These are phyloP conservation scores for Orchestes rusci DNA, from an alignment of 2,888 invertebrate species.

Conservation along the genomic window DNA sequence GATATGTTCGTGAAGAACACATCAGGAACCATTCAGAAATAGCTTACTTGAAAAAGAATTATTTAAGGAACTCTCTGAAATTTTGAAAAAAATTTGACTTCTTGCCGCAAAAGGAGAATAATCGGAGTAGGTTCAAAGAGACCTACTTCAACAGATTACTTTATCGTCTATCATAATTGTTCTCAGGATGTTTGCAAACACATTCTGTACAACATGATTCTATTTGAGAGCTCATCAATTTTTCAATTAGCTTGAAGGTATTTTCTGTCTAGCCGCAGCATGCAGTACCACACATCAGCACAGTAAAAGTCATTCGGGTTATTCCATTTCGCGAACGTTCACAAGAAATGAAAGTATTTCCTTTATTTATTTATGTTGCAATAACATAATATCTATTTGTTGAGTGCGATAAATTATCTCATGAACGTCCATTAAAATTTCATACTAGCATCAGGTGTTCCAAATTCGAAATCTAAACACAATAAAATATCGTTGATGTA, in stretches of 20 bases:
- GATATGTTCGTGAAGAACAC: too few species aligned
- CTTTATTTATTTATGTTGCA: slow-evolving; percentile 26
- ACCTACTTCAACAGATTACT: too few species aligned
- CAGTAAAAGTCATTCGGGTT: not conserved
- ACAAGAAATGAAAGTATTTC: slow-evolving; percentile 31
- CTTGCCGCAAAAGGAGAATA: too few species aligned
- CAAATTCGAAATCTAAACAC: slow-evolving; percentile 18
- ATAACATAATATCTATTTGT: slow-evolving; percentile 20
- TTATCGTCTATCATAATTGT: too few species aligned
- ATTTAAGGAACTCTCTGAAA: too few species aligned
- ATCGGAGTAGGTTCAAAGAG: too few species aligned
- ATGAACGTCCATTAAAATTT: slow-evolving; percentile 14
- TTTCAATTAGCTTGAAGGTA: not conserved
- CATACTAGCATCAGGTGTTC: slow-evolving; percentile 21
- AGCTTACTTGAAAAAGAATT: too few species aligned
- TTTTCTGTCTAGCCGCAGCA: not conserved
- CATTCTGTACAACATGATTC: too few species aligned
- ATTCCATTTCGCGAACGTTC: slow-evolving; percentile 19
- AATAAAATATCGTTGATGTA: slow-evolving; percentile 22
- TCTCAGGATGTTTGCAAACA: too few species aligned
- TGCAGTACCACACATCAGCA: not conserved
- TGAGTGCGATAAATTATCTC: slow-evolving; percentile 20
- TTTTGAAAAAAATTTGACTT: too few species aligned
- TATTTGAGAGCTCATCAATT: too few species aligned
- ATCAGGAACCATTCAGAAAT: too few species aligned